phyloP scores from a whole-genome alignment of 2,113 vertebrate genomes.

The Cettia cetti region DNA sequence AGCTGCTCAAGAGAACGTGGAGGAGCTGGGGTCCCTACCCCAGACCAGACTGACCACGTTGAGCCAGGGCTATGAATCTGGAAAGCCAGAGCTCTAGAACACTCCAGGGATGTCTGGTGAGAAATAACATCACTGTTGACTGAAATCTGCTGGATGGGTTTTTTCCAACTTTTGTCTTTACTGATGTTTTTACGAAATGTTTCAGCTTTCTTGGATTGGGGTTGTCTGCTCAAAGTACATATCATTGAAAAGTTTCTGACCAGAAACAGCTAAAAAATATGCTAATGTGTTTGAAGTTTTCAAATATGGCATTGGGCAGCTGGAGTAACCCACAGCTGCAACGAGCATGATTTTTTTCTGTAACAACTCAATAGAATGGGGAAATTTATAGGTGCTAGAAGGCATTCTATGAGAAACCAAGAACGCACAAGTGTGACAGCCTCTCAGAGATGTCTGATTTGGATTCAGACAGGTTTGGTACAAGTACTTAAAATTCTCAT shows the following conservation, averaged over 20 bases:
- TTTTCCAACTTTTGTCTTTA: neutral
- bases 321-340: neutral
- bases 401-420: neutral
- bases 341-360: neutral
- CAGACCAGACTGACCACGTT: neutral
- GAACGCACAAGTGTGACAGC: neutral
- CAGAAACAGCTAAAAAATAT: neutral
- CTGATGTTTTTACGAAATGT: neutral
- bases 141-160: neutral
- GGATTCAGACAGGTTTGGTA: neutral
- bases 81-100: neutral
- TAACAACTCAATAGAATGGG: neutral
- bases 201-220: neutral
- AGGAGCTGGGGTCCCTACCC: neutral
- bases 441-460: neutral
- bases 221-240: neutral
- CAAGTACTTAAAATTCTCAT: neutral
- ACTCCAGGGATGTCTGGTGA: neutral
- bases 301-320: neutral
- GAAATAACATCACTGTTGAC: neutral
- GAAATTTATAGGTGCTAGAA: neutral
- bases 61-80: neutral
- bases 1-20: neutral
- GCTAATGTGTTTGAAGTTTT: neutral
- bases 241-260: neutral